Evolutionary conservation across 2,113 vertebrate genomes (phyloP).

Genomic region (Clinocottus analis): DNA sequence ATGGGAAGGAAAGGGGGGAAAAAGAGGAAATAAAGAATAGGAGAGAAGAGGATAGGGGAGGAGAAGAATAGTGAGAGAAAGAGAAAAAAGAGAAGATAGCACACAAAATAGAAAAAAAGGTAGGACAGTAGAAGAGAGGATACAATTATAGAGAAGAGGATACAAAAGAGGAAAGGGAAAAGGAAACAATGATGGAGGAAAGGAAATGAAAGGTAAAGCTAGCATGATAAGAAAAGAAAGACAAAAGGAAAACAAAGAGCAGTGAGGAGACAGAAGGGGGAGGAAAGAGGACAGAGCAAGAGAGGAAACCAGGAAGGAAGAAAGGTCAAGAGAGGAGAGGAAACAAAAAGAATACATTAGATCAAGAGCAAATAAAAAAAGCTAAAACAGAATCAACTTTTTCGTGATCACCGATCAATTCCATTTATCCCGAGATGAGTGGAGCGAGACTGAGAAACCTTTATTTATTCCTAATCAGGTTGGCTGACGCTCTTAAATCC

Average conservation of each 20-base stretch:
- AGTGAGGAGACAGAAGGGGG: no score
- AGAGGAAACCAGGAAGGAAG: neutral
- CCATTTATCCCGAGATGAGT: conserved; percentile 7
- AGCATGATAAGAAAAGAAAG: neutral
- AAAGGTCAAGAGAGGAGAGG: neutral
- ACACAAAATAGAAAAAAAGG: neutral
- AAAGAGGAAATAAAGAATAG: neutral
- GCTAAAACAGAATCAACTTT: neutral
- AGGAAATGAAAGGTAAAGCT: neutral
- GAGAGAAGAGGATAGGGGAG: neutral
- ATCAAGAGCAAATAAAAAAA: neutral
- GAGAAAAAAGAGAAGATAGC: neutral
- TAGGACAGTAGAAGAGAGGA: neutral
- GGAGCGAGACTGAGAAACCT: neutral
- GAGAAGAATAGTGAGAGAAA: no score
- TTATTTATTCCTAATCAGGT: conserved; percentile 12
- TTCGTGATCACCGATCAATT: conserved; percentile 23
- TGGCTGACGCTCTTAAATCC: conserved; percentile 36
- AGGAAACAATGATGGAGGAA: neutral
- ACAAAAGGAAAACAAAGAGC: no score
- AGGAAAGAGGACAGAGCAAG: neutral
- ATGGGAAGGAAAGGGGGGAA: neutral
- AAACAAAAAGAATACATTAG: no score
- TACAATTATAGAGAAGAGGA: neutral
- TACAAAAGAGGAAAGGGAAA: no score